These are phyloP conservation scores for Trichogramma evanescens DNA, from an alignment of 2,888 invertebrate genomes.

Conservation along the genomic window DNA sequence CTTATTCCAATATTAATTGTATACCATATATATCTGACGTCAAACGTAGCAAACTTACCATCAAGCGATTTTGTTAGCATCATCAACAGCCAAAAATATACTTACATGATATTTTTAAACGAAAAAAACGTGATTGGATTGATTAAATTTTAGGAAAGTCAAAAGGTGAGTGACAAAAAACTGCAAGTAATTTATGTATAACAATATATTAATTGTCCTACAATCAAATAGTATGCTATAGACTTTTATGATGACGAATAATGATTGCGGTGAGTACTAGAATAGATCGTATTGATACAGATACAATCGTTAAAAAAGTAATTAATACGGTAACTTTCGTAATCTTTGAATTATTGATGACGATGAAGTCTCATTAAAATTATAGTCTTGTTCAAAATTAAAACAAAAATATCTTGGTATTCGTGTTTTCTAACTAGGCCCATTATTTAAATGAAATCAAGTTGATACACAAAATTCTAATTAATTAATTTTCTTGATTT, in stretches of 20 bases:
- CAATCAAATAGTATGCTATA: constrained; percentile 30
- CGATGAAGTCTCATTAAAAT: constrained; percentile 9
- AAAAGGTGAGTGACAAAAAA: constrained; percentile 2
- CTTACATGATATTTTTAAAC: neutral
- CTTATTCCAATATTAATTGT: constrained; percentile 2
- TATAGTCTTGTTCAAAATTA: constrained; percentile 15
- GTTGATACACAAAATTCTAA: constrained; percentile 14
- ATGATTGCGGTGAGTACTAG: constrained; percentile 21
- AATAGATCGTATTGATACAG: constrained; percentile 18
- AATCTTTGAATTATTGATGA: constrained; percentile 22
- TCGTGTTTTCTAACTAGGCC: constrained; percentile 16
- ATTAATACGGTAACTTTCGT: constrained; percentile 24
- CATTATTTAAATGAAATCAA: constrained; percentile 18
- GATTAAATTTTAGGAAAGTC: neutral
- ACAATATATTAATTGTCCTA: constrained; percentile 43
- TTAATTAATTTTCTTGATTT: constrained; percentile 17
- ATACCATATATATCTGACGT: neutral
- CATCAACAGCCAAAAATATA: neutral
- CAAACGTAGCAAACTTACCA: too few relatives aligned
- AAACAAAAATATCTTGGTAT: constrained; percentile 4
- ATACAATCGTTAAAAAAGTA: constrained; percentile 22
- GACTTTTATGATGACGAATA: constrained; percentile 23
- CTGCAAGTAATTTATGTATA: constrained; percentile 28
- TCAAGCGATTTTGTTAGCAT: too few relatives aligned
- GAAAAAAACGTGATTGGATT: neutral